Evolutionary conservation across 2,888 invertebrate genomes (phyloP), one percentile per base, ranked within the genome.

Genomic region (Tachina fera): DNA sequence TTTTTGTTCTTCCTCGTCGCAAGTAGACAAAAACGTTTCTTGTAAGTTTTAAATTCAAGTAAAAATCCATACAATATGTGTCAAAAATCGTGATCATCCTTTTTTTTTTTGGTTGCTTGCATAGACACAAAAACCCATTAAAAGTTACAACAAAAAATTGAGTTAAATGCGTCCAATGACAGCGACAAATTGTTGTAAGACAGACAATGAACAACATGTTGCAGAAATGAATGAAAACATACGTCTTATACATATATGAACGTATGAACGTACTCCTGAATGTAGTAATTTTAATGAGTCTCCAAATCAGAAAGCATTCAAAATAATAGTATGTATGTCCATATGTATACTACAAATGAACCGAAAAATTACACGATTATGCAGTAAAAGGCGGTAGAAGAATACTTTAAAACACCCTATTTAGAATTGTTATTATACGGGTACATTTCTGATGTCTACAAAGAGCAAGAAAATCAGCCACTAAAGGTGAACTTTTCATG

Each of bases 11-110:
- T n/a, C 49, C 19, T 81, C 67, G 78, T 63, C 6, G 6, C 31
- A 72, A 39, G 14, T 60, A 60, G 47, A 72, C 60, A 67, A 43
- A 71, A 75, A 58, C 4, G 22, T 74, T 71, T 71, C 43, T n/a
- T 51, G 71, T 19, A 65, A 47, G 65, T 58, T 72, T 68, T 49
- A 5, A 81, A 68, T 53, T 75, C 14, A 65, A 39, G 49, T 63
- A 67, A 60, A 60, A 68, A 39, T 11, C 43, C 47, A 67, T 51
- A 72, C 60, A 87, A 86, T 83, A 87, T 87, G 87, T 88, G 87
- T 88, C 88, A 87, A 87, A 88, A 87, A 84, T 88, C 88, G 87
- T 88, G 87, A 88, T 87, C 84, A 78, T 84, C 85, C 76, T 87
- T 87, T 87, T 82, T 85, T 65, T 19, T 43, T 14, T 63, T 45